Conservation (phyloP, 2,797 vertebrate genomes). For the Gallinago nigripennis region DNA sequence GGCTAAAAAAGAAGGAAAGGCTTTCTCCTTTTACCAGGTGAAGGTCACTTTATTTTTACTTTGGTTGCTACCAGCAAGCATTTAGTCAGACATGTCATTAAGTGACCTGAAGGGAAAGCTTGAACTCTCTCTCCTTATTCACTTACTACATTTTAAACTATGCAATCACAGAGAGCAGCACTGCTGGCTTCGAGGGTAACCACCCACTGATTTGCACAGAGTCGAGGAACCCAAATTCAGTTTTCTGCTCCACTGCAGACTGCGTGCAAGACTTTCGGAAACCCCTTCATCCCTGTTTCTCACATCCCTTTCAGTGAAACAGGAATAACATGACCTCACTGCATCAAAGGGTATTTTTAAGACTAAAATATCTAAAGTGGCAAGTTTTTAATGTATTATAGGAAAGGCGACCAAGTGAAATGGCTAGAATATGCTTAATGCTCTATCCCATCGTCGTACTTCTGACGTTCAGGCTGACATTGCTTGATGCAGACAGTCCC, state of each 20-base stretch:
- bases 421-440: not conserved
- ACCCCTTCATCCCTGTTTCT: not conserved
- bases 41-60: not conserved
- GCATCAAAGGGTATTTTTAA: not conserved
- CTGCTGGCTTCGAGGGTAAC: not conserved
- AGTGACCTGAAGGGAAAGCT: not conserved
- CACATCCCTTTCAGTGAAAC: not conserved
- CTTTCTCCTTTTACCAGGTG: not conserved
- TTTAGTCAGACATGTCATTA: not conserved
- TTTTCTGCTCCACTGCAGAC: not conserved
- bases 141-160: not conserved
- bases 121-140: not conserved
- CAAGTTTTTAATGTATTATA: not conserved
- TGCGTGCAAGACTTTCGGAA: not conserved
- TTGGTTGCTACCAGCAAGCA: not conserved
- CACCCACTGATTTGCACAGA: not conserved
- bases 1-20: not conserved
- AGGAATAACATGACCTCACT: not conserved
- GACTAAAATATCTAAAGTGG: not conserved
- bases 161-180: not conserved
- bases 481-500: not conserved
- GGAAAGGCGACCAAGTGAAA: not conserved
- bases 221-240: not conserved
- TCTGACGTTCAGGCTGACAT: not conserved
- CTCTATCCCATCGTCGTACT: fast-evolving